phyloP scores from a whole-genome alignment of 1,140 invertebrate genomes.

The Leptopilina clavipes region DNA sequence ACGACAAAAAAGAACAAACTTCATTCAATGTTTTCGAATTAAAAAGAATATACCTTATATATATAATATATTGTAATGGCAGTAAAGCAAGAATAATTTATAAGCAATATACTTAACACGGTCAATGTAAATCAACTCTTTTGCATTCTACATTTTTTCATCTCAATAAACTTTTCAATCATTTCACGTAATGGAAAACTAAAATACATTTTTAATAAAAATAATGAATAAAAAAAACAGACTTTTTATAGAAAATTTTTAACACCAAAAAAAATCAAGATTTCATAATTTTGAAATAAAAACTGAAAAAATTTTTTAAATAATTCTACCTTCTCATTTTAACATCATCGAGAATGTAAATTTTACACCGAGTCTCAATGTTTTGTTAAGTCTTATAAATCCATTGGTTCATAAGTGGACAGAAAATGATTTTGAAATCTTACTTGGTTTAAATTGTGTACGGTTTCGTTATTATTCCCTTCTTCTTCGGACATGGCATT shows the following conservation, averaged over 20 bases:
- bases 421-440: slow-evolving; percentile 44
- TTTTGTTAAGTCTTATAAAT: slow-evolving; percentile 59
- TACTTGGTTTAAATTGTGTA: slow-evolving; percentile 65
- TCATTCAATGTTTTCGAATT: background rate
- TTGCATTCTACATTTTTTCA: too few species aligned
- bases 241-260: too few species aligned
- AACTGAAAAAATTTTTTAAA: slow-evolving; percentile 21
- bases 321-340: slow-evolving; percentile 29
- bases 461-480: slow-evolving; percentile 57
- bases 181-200: too few species aligned
- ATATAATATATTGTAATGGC: background rate
- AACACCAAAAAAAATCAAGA: slow-evolving; percentile 35
- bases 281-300: background rate
- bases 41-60: background rate
- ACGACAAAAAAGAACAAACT: background rate
- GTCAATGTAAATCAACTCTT: background rate
- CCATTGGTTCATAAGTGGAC: slow-evolving; percentile 66
- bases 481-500: slow-evolving; percentile 55
- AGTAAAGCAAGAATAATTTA: slow-evolving; percentile 2
- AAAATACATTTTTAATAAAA: too few species aligned
- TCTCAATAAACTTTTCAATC: too few species aligned
- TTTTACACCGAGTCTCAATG: background rate
- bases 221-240: too few species aligned
- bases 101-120: too few species aligned
- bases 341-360: background rate